Conservation (phyloP, 2,797 vertebrate genomes). For the Dendrocincla tyrannina region DNA sequence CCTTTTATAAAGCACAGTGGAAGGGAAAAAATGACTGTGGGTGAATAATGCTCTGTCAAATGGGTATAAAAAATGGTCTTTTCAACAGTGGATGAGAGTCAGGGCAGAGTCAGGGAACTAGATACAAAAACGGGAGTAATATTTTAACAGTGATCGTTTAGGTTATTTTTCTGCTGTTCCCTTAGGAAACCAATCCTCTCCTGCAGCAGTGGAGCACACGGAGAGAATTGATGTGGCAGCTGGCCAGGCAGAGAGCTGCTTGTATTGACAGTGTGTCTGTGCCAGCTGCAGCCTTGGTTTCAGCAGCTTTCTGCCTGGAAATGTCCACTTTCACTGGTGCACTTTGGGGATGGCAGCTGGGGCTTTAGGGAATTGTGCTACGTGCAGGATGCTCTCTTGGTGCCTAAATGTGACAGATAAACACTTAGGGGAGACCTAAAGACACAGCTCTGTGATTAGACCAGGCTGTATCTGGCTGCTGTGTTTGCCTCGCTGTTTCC, state of each 20-base stretch:
- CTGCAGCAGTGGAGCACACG: background rate
- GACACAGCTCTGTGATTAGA: background rate
- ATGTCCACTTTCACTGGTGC: background rate
- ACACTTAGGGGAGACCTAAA: background rate
- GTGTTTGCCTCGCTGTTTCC: background rate
- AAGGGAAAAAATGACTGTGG: background rate
- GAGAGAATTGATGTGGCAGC: background rate
- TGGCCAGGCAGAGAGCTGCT: background rate
- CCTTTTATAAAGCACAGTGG: background rate
- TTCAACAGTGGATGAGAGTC: background rate
- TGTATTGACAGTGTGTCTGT: background rate
- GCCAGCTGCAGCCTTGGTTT: background rate
- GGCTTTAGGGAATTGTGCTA: background rate
- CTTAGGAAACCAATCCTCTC: background rate
- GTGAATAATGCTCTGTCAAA: background rate
- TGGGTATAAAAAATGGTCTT: background rate
- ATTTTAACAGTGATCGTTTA: background rate
- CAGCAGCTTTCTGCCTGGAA: slow-evolving; percentile 14
- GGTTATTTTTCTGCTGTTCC: background rate
- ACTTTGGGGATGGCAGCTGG: background rate
- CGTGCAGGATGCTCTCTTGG: background rate
- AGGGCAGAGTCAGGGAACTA: background rate
- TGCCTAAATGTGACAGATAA: background rate
- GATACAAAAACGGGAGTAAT: background rate
- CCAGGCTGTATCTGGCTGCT: background rate